A percentile compares a stretch with the other conserved stretches of the same genome.
These are phyloP conservation scores for Eupithecia dodoneata DNA, from an alignment of 2,888 invertebrate species.

Conservation along the genomic window DNA sequence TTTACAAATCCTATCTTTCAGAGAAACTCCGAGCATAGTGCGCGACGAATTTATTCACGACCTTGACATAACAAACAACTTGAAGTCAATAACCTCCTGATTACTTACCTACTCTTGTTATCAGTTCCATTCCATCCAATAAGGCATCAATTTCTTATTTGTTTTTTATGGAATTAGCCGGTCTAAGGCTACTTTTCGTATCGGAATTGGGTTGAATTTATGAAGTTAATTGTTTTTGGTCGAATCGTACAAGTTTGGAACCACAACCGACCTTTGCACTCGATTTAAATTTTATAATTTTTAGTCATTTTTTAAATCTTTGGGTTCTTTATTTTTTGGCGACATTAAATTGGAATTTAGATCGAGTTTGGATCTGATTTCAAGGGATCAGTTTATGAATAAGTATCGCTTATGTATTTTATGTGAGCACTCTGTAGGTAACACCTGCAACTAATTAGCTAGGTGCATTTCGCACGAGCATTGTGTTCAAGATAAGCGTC, in stretches of 20 bases:
- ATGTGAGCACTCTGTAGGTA: background rate
- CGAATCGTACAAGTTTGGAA: background rate
- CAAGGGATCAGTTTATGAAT: too few species aligned
- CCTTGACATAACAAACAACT: slow-evolving; percentile 24
- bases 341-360: too few species aligned
- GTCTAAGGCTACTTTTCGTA: background rate
- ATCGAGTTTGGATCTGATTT: too few species aligned
- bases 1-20: too few species aligned
- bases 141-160: background rate
- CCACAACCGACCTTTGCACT: background rate
- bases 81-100: slow-evolving; percentile 34
- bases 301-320: background rate
- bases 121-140: background rate
- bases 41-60: slow-evolving; percentile 23
- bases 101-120: background rate
- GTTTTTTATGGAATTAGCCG: background rate
- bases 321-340: background rate
- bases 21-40: background rate
- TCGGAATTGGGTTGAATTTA: background rate
- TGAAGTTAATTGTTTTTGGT: background rate
- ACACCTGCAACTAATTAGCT: background rate
- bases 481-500: background rate
- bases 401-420: too few species aligned
- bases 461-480: background rate
- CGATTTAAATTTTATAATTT: background rate